Evolutionary conservation across 2,797 vertebrate genomes (phyloP), one percentile per base, ranked within the genome.

Genomic region (Sebastolobus alascanus): DNA sequence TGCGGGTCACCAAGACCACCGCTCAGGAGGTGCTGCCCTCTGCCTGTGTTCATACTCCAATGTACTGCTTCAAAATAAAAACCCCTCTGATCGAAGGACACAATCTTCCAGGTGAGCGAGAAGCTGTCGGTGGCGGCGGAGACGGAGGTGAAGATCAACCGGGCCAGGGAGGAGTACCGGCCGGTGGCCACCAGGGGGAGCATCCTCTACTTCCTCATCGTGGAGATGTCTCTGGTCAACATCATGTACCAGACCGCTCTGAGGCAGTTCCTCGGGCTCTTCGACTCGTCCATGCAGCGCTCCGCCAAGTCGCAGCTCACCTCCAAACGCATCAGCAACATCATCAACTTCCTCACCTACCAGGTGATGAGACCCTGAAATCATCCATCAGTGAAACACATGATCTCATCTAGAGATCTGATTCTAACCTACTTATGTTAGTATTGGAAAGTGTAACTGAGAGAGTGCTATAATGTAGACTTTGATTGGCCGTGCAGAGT

Each of bases 231-330:
- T 8, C 87, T 96, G 83, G 96, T 97, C 63, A 97, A 97, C 84
- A 52, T 96, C 76, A 97, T 97, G 97, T 97, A 97, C 92, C 97
- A 97, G 91, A 97, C 96, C 16, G 97, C 97, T 1, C 89, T 97
- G 38, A 71, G 94, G 0, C 97, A 97, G 87, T 97, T 97, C 89
- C 92, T 97, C 73, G 93, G 95, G 18, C 93, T 97, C 65, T 97
- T 97, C 79, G 96, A 97, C 88, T 86, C 89, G 0, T 96, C 97
- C 29, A 90, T 97, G 94, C 94, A 94, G 80, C 90, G 84, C 80
- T 96, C 97, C 0, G 84, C 2, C 72, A 96, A 93, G 88, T 96
- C 96, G 5, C 96, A 95, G 75, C 74, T 96, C 84, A 96, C 96
- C 54, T 86, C 96, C 80, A 97, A 96, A 90, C 95, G 96, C 60